phyloP scores from a whole-genome alignment of 92 coral and sea anemone genomes.

The Metridium senile region DNA sequence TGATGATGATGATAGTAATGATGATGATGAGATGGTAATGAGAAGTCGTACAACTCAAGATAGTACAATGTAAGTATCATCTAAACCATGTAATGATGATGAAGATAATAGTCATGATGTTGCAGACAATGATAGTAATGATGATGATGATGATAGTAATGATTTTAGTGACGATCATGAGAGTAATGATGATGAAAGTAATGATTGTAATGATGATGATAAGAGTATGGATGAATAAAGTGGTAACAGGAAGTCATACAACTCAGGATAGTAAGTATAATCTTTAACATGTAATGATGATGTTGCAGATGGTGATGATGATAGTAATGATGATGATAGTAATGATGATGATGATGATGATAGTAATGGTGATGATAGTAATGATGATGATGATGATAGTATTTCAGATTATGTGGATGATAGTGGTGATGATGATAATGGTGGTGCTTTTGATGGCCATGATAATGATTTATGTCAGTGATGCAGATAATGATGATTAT shows the following conservation, averaged over 20 bases:
- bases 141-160: no score
- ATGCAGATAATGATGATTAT: no score
- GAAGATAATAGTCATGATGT: background rate
- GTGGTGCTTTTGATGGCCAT: background rate
- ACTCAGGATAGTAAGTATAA: slow-evolving; percentile 58
- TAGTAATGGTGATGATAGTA: background rate
- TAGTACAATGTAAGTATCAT: background rate
- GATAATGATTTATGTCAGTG: no score
- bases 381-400: background rate
- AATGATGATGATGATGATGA: no score
- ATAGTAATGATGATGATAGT: no score
- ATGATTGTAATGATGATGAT: slow-evolving; percentile 52
- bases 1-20: slow-evolving; percentile 57
- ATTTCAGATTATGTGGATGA: background rate
- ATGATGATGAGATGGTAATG: slow-evolving; percentile 32
- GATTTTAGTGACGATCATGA: no score
- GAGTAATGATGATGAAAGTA: no score
- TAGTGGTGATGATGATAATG: background rate
- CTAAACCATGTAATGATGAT: background rate
- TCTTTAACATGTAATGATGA: no score
- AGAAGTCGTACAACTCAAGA: background rate
- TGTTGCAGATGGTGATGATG: no score
- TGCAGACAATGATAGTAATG: background rate
- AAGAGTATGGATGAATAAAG: slow-evolving; percentile 48
- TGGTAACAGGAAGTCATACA: slow-evolving; percentile 12